Base-by-base conservation (phyloP, 2,888 invertebrate genomes). In the Eurytoma adleriae region DNA sequence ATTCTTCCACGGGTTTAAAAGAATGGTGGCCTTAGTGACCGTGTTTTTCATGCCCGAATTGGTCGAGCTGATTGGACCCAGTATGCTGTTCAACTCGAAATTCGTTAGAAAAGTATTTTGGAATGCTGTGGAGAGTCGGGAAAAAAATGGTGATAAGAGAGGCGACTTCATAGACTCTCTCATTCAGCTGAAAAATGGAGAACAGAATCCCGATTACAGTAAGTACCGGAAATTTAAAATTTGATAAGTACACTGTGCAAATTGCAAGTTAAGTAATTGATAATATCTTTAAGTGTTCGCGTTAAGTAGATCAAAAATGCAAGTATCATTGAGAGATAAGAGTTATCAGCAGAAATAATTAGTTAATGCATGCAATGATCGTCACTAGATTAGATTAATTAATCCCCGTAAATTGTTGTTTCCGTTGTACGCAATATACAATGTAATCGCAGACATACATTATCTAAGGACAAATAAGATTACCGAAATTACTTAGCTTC, bases 1-100 rank as follows among this genome's bases (percentile, higher is more conserved):
- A 67, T 89, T 89, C 59, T 89, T 89, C 64, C 88, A 88, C 70
- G 87, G 88, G 52, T 88, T 89, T 74, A 89, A 88, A 66, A 80
- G 89, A 40, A 89, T 89, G 89, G 85, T 89, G 1, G 88, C 88
- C 1, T 81, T 89, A 14, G 87, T 88, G 0, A 86, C 86, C 3
- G 88, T 89, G 0, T 89, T 89, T 72, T 89, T 89, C 76, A 86
- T 89, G 84, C 89, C 89, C 0, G 89, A 89, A 84, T 71, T 89
- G 18, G 86, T 88, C 0, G 87, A 88, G 73, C 40, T 87, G 12
- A 84, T 89, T n/a, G 88, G 89, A 3, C 85, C 86, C 14, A 83
- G 83, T 3, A 84, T 89, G 82, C 81, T 89, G 3, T 88, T 88
- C 78, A 86, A 88, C 68, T 87, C 87, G 0, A 78, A 82, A 78